A percentile compares a stretch with the other conserved stretches of the same genome.
Evolutionary conservation across 2,888 invertebrate species (phyloP).

Genomic region (Drosophila pseudotakahashii): DNA sequence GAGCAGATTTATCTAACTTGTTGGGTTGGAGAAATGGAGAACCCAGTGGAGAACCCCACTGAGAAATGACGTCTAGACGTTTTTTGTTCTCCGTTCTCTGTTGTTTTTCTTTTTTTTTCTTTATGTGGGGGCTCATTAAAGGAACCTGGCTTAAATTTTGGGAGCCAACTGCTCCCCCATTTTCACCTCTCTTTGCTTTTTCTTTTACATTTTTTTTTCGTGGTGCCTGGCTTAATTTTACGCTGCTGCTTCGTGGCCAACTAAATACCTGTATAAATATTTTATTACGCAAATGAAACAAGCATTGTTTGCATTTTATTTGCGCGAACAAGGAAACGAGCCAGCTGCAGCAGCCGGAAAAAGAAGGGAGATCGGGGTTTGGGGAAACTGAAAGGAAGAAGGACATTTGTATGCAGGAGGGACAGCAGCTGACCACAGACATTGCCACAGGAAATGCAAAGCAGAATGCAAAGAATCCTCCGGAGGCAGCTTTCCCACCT

Average conservation of each 20-base stretch:
- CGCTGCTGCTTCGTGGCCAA: slow-evolving; percentile 54
- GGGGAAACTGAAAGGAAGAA: slow-evolving; percentile 3
- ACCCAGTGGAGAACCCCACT: slow-evolving; percentile 26
- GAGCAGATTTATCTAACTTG: slow-evolving; percentile 63
- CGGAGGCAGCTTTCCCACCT: slow-evolving; percentile 19
- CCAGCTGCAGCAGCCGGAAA: slow-evolving; percentile 56
- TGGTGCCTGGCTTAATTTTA: slow-evolving; percentile 39
- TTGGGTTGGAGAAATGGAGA: slow-evolving; percentile 12
- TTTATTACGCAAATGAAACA: slow-evolving; percentile 78
- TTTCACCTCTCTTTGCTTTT: too few relatives aligned
- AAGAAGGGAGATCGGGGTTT: slow-evolving; percentile 28
- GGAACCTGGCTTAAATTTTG: slow-evolving; percentile 19
- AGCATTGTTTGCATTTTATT: slow-evolving; percentile 77
- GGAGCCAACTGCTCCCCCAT: neutral
- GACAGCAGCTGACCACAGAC: slow-evolving; percentile 38
- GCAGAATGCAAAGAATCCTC: slow-evolving; percentile 51
- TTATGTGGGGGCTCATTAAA: slow-evolving; percentile 15
- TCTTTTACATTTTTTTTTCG: neutral
- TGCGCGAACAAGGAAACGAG: slow-evolving; percentile 49
- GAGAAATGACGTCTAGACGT: slow-evolving; percentile 73
- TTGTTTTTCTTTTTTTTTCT: neutral
- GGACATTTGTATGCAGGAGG: slow-evolving; percentile 41
- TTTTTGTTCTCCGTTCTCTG: slow-evolving; percentile 52
- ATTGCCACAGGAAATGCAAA: slow-evolving; percentile 51
- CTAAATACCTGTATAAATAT: slow-evolving; percentile 78